Evolutionary conservation across 2,797 vertebrate species (phyloP).

Genomic region (Otolemur crassicaudatus): DNA sequence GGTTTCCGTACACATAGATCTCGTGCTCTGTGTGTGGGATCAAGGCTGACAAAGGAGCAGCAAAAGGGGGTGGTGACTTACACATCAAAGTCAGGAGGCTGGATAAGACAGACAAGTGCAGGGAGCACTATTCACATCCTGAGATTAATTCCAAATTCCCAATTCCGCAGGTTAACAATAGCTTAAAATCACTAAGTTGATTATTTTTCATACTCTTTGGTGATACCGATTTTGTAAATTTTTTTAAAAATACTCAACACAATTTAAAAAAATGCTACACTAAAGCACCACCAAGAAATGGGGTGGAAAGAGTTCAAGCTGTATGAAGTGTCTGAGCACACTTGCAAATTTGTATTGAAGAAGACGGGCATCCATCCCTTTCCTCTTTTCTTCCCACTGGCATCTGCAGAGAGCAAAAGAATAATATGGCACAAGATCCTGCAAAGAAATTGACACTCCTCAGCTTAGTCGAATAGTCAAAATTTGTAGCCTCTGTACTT

Average conservation of each 20-base stretch:
- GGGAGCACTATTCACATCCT: neutral
- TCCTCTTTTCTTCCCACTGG: neutral
- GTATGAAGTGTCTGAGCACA: neutral
- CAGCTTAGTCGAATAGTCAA: neutral
- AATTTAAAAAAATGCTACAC: neutral
- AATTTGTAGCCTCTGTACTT: neutral
- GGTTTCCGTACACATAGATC: neutral
- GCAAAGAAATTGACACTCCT: neutral
- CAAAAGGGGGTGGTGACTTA: neutral
- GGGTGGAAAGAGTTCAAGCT: neutral
- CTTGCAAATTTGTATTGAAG: neutral
- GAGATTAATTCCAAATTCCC: neutral
- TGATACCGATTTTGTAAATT: neutral
- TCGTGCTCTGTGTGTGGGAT: neutral
- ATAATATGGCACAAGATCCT: neutral
- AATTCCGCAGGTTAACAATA: neutral
- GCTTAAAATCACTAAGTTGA: neutral
- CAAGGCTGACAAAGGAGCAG: neutral
- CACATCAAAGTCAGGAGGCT: neutral
- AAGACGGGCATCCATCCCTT: neutral
- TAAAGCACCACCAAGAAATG: neutral
- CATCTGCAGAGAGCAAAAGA: neutral
- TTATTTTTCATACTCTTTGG: neutral
- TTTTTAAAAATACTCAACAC: neutral
- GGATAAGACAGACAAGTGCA: neutral